A percentile compares a stretch with the other conserved stretches of the same genome.
Evolutionary conservation across 2,888 invertebrate genomes (phyloP).

Genomic region (Eupithecia subumbrata): DNA sequence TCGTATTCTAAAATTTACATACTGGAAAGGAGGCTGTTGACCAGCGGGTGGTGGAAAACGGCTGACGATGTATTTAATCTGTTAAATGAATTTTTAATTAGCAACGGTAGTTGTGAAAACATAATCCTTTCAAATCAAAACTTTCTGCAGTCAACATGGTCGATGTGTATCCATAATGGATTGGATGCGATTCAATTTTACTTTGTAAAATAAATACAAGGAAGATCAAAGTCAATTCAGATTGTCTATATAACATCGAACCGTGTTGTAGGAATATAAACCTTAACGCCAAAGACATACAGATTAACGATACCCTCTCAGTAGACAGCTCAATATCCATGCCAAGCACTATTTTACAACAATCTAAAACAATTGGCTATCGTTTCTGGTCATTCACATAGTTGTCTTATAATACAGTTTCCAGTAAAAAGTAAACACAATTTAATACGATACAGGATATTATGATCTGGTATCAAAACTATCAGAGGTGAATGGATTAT

Average conservation of each 20-base stretch:
- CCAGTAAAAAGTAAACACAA: constrained; percentile 77
- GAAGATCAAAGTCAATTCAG: not conserved
- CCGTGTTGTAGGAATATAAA: not conserved
- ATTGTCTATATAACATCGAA: not conserved
- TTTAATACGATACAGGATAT: constrained; percentile 76
- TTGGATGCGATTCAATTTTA: not conserved
- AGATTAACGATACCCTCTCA: not conserved
- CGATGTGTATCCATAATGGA: not conserved
- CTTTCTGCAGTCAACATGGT: not conserved
- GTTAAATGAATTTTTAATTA: not conserved
- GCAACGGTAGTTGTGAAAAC: not conserved
- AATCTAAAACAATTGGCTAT: constrained; percentile 21
- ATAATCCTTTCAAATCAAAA: not conserved
- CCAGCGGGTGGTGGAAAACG: not conserved
- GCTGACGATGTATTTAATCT: not conserved
- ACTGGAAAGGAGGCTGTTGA: not conserved
- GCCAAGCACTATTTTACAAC: not conserved
- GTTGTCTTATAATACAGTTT: constrained; percentile 63
- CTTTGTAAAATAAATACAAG: not conserved
- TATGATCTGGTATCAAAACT: constrained; percentile 78
- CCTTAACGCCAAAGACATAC: not conserved
- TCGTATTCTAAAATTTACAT: not conserved
- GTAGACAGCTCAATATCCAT: not conserved
- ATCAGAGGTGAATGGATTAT: constrained; percentile 67
- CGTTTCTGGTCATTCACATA: constrained; percentile 29